Conservation (phyloP, 2,113 vertebrate species). For the Ailurus styani region DNA sequence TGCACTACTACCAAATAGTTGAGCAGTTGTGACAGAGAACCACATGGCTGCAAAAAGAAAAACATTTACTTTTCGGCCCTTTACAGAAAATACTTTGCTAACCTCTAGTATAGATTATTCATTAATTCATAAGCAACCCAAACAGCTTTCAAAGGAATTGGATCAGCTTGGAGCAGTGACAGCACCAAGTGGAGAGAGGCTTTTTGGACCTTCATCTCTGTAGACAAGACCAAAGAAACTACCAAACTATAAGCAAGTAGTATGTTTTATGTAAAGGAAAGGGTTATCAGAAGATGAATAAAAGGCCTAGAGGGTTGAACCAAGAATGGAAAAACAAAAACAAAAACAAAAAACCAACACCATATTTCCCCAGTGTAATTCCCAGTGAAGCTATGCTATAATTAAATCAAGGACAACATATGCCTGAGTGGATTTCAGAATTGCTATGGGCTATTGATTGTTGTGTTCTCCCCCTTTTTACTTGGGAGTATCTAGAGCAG, state of each 20-base stretch:
- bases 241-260: background rate
- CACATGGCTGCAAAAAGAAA: background rate
- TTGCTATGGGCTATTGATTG: background rate
- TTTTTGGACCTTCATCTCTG: background rate
- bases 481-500: background rate
- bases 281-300: background rate
- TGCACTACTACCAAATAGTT: background rate
- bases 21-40: background rate
- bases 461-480: background rate
- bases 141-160: background rate
- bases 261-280: background rate
- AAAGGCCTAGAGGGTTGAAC: background rate
- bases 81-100: background rate
- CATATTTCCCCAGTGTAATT: background rate
- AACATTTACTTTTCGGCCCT: background rate
- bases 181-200: background rate
- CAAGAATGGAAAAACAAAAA: background rate
- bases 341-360: no score
- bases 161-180: background rate
- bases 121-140: background rate
- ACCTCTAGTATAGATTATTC: background rate
- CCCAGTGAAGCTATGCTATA: background rate
- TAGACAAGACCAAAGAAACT: background rate
- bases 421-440: background rate
- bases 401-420: background rate